phyloP scores from a whole-genome alignment of 2,113 vertebrate genomes.

The Chloroceryle aenea region DNA sequence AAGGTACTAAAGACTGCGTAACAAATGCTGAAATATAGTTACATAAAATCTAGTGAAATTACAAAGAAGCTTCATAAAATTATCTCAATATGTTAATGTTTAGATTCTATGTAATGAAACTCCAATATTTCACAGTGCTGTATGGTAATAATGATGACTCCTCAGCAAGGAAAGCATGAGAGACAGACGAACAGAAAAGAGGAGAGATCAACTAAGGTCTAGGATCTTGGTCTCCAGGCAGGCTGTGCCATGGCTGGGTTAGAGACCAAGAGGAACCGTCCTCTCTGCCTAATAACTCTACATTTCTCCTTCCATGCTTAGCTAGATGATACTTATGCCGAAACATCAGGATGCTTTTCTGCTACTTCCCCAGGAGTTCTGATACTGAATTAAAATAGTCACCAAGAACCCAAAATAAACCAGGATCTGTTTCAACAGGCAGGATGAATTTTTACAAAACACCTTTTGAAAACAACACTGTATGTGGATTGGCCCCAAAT shows the following conservation, averaged over 20 bases:
- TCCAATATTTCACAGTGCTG: fast-evolving
- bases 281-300: fast-evolving
- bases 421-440: neutral
- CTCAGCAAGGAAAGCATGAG: neutral
- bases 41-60: neutral
- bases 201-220: neutral
- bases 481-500: fast-evolving
- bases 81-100: neutral
- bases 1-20: neutral
- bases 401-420: neutral
- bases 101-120: neutral
- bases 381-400: neutral
- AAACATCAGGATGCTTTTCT: neutral
- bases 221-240: neutral
- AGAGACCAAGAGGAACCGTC: neutral
- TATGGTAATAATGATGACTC: neutral
- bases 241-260: neutral
- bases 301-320: neutral
- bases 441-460: neutral
- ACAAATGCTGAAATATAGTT: neutral
- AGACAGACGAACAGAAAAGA: neutral
- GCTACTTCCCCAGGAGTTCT: neutral
- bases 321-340: neutral
- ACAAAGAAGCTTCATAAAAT: neutral
- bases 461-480: neutral